Evolutionary conservation across 2,888 invertebrate genomes (phyloP).

Genomic region (Leuctra nigra): DNA sequence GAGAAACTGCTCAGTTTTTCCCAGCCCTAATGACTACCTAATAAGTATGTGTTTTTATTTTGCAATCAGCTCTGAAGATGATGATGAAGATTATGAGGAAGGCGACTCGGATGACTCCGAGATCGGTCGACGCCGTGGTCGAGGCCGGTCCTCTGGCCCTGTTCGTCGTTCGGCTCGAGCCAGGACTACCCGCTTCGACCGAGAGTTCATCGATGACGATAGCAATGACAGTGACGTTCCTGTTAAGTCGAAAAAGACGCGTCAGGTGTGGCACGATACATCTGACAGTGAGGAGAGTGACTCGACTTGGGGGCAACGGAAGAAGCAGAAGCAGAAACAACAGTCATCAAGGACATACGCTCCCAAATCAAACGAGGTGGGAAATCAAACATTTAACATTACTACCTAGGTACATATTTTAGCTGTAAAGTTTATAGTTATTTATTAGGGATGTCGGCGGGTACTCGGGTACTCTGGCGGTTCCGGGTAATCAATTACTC

Average conservation of each 20-base stretch:
- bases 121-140: conserved; percentile 38
- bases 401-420: no score
- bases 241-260: conserved; percentile 43
- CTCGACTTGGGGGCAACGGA: conserved; percentile 47
- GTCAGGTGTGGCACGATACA: conserved; percentile 49
- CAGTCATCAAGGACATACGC: background rate
- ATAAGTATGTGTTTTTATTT: background rate
- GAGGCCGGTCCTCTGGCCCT: conserved; percentile 42
- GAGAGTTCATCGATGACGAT: conserved; percentile 51
- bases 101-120: conserved; percentile 50
- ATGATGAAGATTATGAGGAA: conserved; percentile 51
- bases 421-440: no score
- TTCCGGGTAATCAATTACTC: no score
- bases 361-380: background rate
- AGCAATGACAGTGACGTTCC: conserved; percentile 50
- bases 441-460: no score
- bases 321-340: conserved; percentile 38
- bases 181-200: conserved; percentile 46
- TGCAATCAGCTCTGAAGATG: conserved; percentile 42
- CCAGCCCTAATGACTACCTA: no score
- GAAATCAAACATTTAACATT: no score
- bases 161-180: conserved; percentile 49
- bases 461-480: background rate
- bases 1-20: no score
- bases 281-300: conserved; percentile 56